Base-by-base conservation (phyloP, 2,113 vertebrate genomes). In the Etheostoma spectabile region DNA sequence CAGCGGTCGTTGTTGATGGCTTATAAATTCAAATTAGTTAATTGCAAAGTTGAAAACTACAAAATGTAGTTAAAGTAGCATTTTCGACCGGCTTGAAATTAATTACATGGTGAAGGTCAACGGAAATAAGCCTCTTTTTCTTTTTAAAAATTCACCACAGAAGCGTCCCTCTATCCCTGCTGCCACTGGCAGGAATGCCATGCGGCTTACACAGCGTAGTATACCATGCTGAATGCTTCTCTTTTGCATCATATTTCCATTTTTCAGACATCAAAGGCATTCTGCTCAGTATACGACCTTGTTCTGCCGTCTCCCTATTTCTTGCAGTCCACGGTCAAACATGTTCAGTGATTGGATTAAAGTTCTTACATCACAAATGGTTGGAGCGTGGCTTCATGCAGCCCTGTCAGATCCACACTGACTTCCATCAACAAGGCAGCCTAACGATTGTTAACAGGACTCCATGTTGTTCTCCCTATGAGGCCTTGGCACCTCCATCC, bases 401-500 rank as follows among this genome's bases (percentile, higher is more conserved):
- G 81, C 59, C 61, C 75, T 16, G 85, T 90, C 83, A 71, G 68
- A 74, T 86, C 81, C 74, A 56, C 76, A 5, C 51, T 8, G 77
- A 46, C 84, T 85, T 71, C 86, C 68, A 56, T 76, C 84, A 78
- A 33, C 75, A n/a, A 38, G 49, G 55, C 82, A 33, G 87, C 86
- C 19, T 60, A 67, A 85, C 77, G 48, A 74, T 60, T 73, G 70
- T 42, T 57, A 77, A 77, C 83, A 64, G 74, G 72, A 71, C 77
- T 77, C 73, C 46, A 8, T 60, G 76, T 76, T 74, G 13, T 71
- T 80, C 84, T 88, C 82, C 79, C 88, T 65, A 71, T 72, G 83
- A 90, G 88, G 86, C 88, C 84, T 85, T 91, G 93, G 92, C 90
- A 92, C 90, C 88, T 88, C 82, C 18, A 19, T 53, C 82, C 74